These are phyloP conservation scores for Ennomos quercinarius DNA, from an alignment of 2,888 invertebrate species.

Conservation along the genomic window DNA sequence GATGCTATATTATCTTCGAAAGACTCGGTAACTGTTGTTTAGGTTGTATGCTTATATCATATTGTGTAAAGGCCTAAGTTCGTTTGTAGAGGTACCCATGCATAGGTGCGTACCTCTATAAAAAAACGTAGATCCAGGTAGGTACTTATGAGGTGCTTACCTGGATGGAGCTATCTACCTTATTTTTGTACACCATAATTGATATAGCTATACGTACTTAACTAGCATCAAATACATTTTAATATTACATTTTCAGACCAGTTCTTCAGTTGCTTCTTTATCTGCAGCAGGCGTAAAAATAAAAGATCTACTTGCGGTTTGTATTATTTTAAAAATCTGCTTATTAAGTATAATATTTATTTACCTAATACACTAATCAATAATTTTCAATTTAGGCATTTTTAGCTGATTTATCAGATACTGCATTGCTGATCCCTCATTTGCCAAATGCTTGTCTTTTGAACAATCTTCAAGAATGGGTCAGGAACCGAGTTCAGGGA, in stretches of 20 bases:
- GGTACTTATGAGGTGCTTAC: no score
- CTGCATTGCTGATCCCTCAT: slow-evolving; percentile 72
- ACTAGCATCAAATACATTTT: no score
- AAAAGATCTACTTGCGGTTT: slow-evolving; percentile 67
- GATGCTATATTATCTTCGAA: slow-evolving; percentile 61
- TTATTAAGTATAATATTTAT: no score
- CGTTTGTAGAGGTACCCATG: no score
- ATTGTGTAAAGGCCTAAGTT: no score
- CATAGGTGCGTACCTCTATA: no score
- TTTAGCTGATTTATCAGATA: slow-evolving; percentile 67
- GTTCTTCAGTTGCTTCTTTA: slow-evolving; percentile 57
- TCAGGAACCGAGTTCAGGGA: slow-evolving; percentile 66
- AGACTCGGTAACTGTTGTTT: slow-evolving; percentile 50
- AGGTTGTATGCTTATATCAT: slow-evolving; percentile 8
- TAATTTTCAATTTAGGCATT: slow-evolving; percentile 61
- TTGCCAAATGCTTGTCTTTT: slow-evolving; percentile 69
- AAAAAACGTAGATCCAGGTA: no score
- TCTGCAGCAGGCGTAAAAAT: slow-evolving; percentile 60
- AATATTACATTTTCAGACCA: slow-evolving; percentile 50
- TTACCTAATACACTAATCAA: no score
- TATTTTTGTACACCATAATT: no score
- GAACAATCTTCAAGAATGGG: slow-evolving; percentile 72
- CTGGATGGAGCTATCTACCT: no score
- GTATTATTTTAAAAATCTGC: slow-evolving; percentile 6
- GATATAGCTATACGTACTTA: no score